Percentiles rank a stretch among this genome's conserved stretches.
These are phyloP conservation scores for Pocillopora damicornis DNA, from an alignment of 64 coral and sea anemone genomes.

Conservation along the genomic window DNA sequence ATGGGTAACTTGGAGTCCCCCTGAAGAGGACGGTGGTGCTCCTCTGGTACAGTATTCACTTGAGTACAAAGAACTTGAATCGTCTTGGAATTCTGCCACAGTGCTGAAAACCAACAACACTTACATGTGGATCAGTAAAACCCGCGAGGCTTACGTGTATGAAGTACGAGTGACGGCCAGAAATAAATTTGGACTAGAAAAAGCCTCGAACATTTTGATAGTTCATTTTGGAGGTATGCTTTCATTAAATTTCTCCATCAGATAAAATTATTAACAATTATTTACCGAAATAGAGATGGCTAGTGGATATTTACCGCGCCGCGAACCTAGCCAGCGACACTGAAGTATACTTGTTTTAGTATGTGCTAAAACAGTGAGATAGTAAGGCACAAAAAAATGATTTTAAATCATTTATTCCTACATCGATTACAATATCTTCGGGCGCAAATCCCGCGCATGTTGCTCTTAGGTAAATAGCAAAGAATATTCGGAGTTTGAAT, in stretches of 20 bases:
- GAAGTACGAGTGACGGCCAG: conserved; percentile 12
- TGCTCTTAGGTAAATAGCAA: too few relatives aligned
- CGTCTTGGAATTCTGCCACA: not conserved
- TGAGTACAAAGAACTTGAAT: not conserved
- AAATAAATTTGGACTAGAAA: conserved; percentile 3
- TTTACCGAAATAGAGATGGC: too few relatives aligned
- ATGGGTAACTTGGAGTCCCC: not conserved
- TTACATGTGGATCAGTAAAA: not conserved
- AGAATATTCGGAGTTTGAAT: too few relatives aligned
- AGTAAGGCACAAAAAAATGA: too few relatives aligned
- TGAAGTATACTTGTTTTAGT: too few relatives aligned
- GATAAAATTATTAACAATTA: too few relatives aligned
- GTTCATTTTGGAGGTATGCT: conserved; percentile 24
- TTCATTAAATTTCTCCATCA: not conserved
- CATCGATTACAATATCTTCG: too few relatives aligned
- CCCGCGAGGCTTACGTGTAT: not conserved
- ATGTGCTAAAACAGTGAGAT: too few relatives aligned
- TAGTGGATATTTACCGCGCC: too few relatives aligned
- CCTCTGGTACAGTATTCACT: not conserved
- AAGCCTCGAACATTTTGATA: not conserved
- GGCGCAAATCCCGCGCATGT: too few relatives aligned
- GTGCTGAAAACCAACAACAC: not conserved
- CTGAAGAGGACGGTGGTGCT: conserved; percentile 4
- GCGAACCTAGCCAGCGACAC: too few relatives aligned
- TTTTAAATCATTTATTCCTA: too few relatives aligned